Percentiles rank a stretch among this genome's conserved stretches.
phyloP scores from a whole-genome alignment of 2,113 vertebrate genomes.

The Crotalus helleri region DNA sequence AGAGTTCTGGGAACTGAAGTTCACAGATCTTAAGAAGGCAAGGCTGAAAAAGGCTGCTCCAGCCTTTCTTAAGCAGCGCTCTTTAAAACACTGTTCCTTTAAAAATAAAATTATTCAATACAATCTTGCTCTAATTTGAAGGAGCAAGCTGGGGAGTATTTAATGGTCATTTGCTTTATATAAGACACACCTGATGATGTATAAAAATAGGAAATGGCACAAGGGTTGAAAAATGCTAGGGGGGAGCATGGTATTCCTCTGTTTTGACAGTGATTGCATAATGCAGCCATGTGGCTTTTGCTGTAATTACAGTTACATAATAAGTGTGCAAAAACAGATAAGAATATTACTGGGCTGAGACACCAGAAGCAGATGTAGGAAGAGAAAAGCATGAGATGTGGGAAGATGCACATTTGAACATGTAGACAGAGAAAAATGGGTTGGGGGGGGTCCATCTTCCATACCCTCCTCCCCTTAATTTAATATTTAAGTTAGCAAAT shows the following conservation, averaged over 20 bases:
- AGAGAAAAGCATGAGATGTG: background rate
- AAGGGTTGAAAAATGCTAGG: background rate
- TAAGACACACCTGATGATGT: background rate
- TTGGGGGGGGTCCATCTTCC: background rate
- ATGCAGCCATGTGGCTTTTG: background rate
- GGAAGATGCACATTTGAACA: background rate
- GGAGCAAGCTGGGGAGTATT: background rate
- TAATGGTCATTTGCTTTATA: background rate
- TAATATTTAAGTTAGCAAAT: background rate
- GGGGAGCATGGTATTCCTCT: background rate
- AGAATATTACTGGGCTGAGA: background rate
- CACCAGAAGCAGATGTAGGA: background rate
- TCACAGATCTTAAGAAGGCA: background rate
- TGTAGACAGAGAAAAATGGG: background rate
- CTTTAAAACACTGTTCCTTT: background rate
- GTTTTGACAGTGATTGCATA: constrained; percentile 14
- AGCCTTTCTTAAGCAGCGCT: background rate
- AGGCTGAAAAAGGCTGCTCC: background rate
- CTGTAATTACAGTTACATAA: constrained; percentile 18
- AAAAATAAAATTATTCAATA: background rate
- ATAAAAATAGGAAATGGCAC: background rate
- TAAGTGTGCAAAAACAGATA: background rate
- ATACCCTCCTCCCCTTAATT: background rate
- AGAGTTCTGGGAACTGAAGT: background rate
- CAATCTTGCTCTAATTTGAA: background rate